phyloP scores from a whole-genome alignment of 30 jellyfish, hydroid and myxozoan genomes.

The Aurelia aurita region DNA sequence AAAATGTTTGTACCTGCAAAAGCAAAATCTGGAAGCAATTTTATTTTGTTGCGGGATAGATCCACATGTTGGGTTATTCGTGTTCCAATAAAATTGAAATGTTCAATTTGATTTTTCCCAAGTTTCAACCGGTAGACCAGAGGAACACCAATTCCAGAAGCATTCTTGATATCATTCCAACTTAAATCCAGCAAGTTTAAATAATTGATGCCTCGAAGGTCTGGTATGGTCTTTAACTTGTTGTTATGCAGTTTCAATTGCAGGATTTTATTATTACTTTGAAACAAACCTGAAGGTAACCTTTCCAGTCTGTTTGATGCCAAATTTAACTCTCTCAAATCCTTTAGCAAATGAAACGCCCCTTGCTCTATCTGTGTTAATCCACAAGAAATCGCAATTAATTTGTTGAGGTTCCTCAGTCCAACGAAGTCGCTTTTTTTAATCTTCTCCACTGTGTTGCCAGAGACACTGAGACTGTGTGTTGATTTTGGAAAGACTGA shows the following conservation, averaged over 20 bases:
- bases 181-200: conserved; percentile 5
- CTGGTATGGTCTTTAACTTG: conserved; percentile 27
- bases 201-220: conserved; percentile 2
- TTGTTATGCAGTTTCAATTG: neutral
- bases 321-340: conserved; percentile 4
- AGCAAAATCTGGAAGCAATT: conserved; percentile 20
- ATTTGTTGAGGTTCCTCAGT: neutral
- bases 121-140: neutral
- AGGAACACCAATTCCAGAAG: neutral
- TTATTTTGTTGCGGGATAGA: conserved; percentile 38
- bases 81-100: conserved; percentile 3
- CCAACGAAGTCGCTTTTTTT: neutral
- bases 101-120: conserved; percentile 17
- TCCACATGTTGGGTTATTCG: neutral
- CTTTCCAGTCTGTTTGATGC: conserved; percentile 10
- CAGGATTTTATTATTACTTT: neutral
- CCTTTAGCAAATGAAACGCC: conserved; percentile 25
- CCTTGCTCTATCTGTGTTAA: conserved; percentile 13
- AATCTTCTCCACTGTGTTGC: conserved; percentile 9
- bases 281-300: conserved; percentile 30
- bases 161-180: conserved; percentile 11
- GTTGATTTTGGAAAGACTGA: neutral
- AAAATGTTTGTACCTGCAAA: neutral
- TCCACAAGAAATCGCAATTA: neutral
- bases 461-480: neutral